Evolutionary conservation across 1,140 invertebrate species (phyloP).

Genomic region (Drosophila repletoides): DNA sequence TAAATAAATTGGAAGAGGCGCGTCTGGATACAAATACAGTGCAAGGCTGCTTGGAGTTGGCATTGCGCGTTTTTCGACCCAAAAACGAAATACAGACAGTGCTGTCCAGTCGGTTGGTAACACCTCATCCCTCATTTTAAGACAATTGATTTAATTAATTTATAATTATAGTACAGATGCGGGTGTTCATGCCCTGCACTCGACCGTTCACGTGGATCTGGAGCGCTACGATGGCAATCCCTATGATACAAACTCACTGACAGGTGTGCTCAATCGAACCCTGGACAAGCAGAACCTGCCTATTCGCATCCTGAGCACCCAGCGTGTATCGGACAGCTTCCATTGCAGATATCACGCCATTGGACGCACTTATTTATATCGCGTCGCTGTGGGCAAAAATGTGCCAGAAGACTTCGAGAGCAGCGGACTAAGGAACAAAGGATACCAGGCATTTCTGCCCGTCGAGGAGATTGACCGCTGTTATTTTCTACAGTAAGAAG

Average conservation of each 20-base stretch:
- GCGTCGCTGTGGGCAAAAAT: conserved; percentile 83
- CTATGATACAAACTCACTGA: conserved; percentile 83
- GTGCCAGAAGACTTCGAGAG: not conserved
- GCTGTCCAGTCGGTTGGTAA: conserved; percentile 87
- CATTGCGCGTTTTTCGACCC: conserved; percentile 83
- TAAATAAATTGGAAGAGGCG: conserved; percentile 60
- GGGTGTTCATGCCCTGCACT: conserved; percentile 87
- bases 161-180: conserved; percentile 86
- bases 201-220: conserved; percentile 87
- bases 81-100: conserved; percentile 83
- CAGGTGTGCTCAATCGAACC: conserved; percentile 84
- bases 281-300: conserved; percentile 84
- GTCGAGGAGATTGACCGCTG: conserved; percentile 75
- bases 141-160: no score
- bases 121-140: no score
- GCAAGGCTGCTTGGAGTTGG: conserved; percentile 87
- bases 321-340: conserved; percentile 85
- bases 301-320: conserved; percentile 84
- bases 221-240: conserved; percentile 79
- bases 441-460: conserved; percentile 55
- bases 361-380: conserved; percentile 87
- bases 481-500: conserved; percentile 76
- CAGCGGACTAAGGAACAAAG: conserved; percentile 40
- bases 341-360: conserved; percentile 84
- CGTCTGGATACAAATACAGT: conserved; percentile 84